Conservation (phyloP, 2,888 invertebrate species). For the Athetis lepigone region DNA sequence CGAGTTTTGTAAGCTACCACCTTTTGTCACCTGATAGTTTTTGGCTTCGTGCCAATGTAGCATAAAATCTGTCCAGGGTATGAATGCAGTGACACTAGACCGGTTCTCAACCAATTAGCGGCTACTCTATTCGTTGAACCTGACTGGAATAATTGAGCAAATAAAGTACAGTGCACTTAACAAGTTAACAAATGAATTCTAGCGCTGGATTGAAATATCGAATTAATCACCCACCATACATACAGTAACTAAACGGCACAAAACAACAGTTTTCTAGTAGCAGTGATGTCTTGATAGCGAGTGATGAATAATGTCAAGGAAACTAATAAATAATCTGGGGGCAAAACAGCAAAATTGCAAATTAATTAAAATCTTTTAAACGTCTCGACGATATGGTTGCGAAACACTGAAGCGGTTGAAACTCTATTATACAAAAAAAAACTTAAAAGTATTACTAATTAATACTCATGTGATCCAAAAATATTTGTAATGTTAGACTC, state of each 20-base stretch:
- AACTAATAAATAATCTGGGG: neutral
- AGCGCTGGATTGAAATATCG: no score
- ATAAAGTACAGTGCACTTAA: neutral
- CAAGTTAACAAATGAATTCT: no score
- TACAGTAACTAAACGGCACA: neutral
- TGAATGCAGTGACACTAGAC: neutral
- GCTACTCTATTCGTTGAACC: neutral
- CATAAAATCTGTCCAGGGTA: neutral
- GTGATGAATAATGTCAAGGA: neutral
- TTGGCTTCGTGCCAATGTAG: neutral
- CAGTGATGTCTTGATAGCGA: neutral
- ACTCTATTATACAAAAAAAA: constrained; percentile 18
- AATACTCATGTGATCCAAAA: constrained; percentile 41
- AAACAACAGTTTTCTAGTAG: no score
- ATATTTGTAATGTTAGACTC: constrained; percentile 43
- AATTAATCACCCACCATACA: neutral
- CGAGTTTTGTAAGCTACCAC: neutral
- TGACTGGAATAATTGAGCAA: no score
- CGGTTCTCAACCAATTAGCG: neutral
- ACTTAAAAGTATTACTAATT: constrained; percentile 18
- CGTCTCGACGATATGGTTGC: neutral
- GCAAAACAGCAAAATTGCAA: constrained; percentile 3
- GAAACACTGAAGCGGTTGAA: neutral
- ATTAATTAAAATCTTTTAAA: constrained; percentile 14
- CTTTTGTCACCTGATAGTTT: neutral